Evolutionary conservation across 2,888 invertebrate genomes (phyloP).

Genomic region (Dynastes tityus): DNA sequence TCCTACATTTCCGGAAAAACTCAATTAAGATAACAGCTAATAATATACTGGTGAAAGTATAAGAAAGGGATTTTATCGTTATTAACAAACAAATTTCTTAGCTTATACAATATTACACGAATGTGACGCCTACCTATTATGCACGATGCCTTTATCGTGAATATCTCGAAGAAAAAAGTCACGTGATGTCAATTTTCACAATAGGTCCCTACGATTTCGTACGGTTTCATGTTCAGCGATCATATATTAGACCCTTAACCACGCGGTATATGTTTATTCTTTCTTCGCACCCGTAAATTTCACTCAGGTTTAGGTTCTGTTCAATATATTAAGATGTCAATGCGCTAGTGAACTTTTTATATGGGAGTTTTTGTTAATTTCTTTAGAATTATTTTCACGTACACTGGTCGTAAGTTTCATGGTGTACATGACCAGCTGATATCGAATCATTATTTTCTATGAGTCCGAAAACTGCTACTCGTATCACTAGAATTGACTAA

Average conservation of each 20-base stretch:
- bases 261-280: slow-evolving; percentile 23
- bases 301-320: slow-evolving; percentile 1
- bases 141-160: neutral
- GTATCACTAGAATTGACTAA: too few species aligned
- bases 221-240: neutral
- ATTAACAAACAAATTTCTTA: neutral
- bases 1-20: neutral
- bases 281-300: slow-evolving; percentile 28
- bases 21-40: slow-evolving; percentile 17
- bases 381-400: neutral
- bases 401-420: neutral
- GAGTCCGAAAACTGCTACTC: too few species aligned
- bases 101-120: neutral
- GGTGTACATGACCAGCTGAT: too few species aligned
- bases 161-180: slow-evolving; percentile 14
- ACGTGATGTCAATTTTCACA: slow-evolving; percentile 1
- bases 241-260: slow-evolving; percentile 29
- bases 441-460: too few species aligned
- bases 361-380: neutral
- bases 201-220: neutral
- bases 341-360: neutral
- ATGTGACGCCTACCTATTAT: neutral
- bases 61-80: neutral
- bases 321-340: slow-evolving; percentile 30
- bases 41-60: neutral